phyloP scores from a whole-genome alignment of 2,113 vertebrate genomes.

The Cyprinodon tularosa region DNA sequence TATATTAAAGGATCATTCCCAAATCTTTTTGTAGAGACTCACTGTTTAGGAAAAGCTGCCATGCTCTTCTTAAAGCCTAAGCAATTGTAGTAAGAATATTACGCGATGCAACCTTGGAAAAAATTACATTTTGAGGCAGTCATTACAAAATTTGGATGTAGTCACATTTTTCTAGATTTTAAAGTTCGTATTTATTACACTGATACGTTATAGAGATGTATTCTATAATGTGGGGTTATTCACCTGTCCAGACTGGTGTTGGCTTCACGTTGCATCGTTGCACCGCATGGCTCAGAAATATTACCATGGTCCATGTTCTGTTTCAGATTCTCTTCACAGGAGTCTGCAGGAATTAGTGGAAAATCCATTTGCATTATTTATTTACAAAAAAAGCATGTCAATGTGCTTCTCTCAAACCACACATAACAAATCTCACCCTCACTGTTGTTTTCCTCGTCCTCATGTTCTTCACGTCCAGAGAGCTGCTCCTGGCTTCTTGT shows the following conservation, averaged over 20 bases:
- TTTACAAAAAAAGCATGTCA: neutral
- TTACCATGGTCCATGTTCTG: neutral
- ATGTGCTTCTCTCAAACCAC: neutral
- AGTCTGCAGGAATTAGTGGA: slow-evolving; percentile 15
- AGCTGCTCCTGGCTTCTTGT: slow-evolving; percentile 3
- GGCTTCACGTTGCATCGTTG: slow-evolving; percentile 10
- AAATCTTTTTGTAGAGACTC: too few relatives aligned
- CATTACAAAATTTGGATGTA: too few relatives aligned
- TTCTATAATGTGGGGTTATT: too few relatives aligned
- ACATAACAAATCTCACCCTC: slow-evolving; percentile 33
- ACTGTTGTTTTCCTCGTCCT: slow-evolving; percentile 3
- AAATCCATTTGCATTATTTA: neutral
- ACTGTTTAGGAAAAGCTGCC: too few relatives aligned
- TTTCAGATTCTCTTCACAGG: slow-evolving; percentile 28
- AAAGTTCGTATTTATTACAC: too few relatives aligned
- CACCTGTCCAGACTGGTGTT: slow-evolving; percentile 65
- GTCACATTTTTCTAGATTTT: too few relatives aligned
- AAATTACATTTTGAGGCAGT: too few relatives aligned
- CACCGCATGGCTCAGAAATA: slow-evolving; percentile 13
- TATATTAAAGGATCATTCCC: too few relatives aligned
- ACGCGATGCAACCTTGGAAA: too few relatives aligned
- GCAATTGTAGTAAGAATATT: too few relatives aligned
- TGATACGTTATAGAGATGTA: too few relatives aligned
- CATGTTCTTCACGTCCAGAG: neutral
- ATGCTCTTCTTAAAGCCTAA: too few relatives aligned